phyloP scores from a whole-genome alignment of 2,888 invertebrate genomes.

The Drosophila mayaguana region DNA sequence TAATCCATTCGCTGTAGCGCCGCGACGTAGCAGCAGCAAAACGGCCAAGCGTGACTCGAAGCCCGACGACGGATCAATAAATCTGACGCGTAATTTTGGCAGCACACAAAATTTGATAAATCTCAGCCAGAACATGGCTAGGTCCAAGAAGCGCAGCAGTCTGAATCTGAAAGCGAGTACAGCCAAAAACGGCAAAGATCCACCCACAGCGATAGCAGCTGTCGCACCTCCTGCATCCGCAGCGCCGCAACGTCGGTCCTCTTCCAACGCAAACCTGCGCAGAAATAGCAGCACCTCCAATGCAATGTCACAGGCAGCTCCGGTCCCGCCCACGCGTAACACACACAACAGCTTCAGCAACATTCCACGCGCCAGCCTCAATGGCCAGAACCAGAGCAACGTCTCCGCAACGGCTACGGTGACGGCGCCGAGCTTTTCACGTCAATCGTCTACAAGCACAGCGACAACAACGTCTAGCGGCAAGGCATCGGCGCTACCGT shows the following conservation, averaged over 20 bases:
- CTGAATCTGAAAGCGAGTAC: conserved; percentile 82
- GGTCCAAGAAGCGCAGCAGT: conserved; percentile 84
- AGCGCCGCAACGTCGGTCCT: conserved; percentile 76
- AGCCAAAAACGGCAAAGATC: conserved; percentile 78
- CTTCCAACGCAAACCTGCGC: conserved; percentile 83
- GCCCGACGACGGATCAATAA: conserved; percentile 68
- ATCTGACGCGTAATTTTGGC: conserved; percentile 84
- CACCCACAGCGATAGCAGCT: conserved; percentile 46
- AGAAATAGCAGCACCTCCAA: conserved; percentile 76
- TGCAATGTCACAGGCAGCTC: conserved; percentile 63
- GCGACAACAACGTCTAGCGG: conserved; percentile 61
- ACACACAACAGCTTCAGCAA: conserved; percentile 83
- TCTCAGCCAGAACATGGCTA: conserved; percentile 83
- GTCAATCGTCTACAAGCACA: conserved; percentile 72
- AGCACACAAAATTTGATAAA: conserved; percentile 85
- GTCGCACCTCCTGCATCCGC: conserved; percentile 14
- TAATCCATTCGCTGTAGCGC: conserved; percentile 77
- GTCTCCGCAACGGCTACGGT: conserved; percentile 44
- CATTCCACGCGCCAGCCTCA: conserved; percentile 85
- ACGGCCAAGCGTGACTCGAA: conserved; percentile 42
- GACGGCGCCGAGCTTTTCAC: conserved; percentile 63
- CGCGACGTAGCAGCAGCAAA: conserved; percentile 75
- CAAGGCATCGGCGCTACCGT: conserved; percentile 24
- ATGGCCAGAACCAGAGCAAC: conserved; percentile 45
- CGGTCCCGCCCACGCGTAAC: conserved; percentile 67